Conservation (phyloP, 2,797 vertebrate species). For the Sebastes trivittatus region DNA sequence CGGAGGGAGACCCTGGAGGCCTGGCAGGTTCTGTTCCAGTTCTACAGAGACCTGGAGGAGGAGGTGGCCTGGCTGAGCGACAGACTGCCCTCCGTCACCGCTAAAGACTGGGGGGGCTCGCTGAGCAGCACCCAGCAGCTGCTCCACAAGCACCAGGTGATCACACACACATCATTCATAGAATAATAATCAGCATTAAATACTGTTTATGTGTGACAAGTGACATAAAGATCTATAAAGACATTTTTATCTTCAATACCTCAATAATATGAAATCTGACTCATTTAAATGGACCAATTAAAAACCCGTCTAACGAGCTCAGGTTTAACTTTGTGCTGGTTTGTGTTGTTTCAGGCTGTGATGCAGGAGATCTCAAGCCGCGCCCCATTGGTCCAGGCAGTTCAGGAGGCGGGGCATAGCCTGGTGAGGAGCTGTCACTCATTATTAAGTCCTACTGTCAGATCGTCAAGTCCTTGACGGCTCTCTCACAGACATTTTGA, state of each 20-base stretch:
- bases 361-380: conserved; percentile 86
- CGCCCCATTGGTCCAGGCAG: conserved; percentile 79
- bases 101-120: conserved; percentile 83
- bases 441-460: too few relatives aligned
- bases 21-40: conserved; percentile 85
- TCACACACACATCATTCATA: neutral
- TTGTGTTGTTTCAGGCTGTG: conserved; percentile 76
- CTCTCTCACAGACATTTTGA: too few relatives aligned
- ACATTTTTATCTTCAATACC: neutral
- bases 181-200: too few relatives aligned
- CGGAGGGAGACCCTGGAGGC: conserved; percentile 84
- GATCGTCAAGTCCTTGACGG: too few relatives aligned
- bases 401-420: conserved; percentile 84
- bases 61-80: conserved; percentile 87
- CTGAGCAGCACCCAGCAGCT: conserved; percentile 78
- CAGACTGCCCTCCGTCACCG: conserved; percentile 76
- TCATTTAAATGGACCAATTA: neutral
- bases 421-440: conserved; percentile 66
- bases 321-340: neutral
- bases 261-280: neutral
- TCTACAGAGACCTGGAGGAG: conserved; percentile 87
- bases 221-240: too few relatives aligned
- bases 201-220: too few relatives aligned
- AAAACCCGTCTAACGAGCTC: neutral
- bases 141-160: conserved; percentile 89